Conservation (phyloP, 2,888 invertebrate genomes). For the Dichetophora obliterata region DNA sequence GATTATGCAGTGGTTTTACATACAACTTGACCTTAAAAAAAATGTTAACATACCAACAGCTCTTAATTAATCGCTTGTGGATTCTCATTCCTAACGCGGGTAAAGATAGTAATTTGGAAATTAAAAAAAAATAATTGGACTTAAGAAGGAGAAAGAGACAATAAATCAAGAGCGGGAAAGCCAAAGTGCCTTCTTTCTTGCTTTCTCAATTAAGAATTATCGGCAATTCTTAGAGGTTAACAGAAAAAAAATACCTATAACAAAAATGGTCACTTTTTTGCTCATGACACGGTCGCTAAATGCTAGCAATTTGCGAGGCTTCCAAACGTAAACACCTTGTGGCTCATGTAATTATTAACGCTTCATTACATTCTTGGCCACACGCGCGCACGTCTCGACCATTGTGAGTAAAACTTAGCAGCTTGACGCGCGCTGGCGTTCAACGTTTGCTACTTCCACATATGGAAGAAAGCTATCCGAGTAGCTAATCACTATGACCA, state of each 20-base stretch:
- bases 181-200: too few species aligned
- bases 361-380: conserved; percentile 64
- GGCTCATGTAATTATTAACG: conserved; percentile 54
- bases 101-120: too few species aligned
- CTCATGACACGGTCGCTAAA: neutral
- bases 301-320: neutral
- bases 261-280: neutral
- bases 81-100: too few species aligned
- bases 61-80: too few species aligned
- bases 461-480: conserved; percentile 39
- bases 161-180: too few species aligned
- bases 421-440: neutral
- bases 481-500: conserved; percentile 4
- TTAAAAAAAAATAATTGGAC: too few species aligned
- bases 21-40: too few species aligned
- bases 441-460: conserved; percentile 54
- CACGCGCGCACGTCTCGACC: conserved; percentile 58
- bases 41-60: too few species aligned
- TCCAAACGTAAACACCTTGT: conserved; percentile 23
- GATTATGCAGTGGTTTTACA: conserved; percentile 33
- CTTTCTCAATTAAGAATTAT: too few species aligned
- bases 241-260: too few species aligned
- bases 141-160: too few species aligned
- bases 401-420: neutral
- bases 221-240: too few species aligned